phyloP scores from a whole-genome alignment of 1,140 invertebrate genomes.

The Scaptomyza graminum region DNA sequence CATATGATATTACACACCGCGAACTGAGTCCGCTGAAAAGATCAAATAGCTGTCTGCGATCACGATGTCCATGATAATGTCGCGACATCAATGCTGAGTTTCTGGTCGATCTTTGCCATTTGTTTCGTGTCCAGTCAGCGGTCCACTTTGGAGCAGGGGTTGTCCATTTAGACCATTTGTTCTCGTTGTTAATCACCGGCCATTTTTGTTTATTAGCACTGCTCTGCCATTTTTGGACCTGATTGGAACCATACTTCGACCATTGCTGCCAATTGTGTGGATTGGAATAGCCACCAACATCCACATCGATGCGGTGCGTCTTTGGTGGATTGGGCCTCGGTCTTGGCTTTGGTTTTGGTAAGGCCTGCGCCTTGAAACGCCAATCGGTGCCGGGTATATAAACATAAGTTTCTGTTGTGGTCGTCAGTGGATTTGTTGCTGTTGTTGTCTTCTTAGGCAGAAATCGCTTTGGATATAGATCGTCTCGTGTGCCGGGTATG shows the following conservation, averaged over 20 bases:
- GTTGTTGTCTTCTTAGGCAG: constrained; percentile 59
- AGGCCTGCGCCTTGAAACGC: constrained; percentile 67
- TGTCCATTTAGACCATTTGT: constrained; percentile 53
- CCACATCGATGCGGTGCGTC: constrained; percentile 67
- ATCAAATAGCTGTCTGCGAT: constrained; percentile 67
- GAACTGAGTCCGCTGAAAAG: constrained; percentile 56
- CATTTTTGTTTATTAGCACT: neutral
- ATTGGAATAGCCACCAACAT: constrained; percentile 33
- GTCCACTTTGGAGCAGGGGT: constrained; percentile 46
- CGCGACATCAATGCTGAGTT: neutral
- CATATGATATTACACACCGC: constrained; percentile 43
- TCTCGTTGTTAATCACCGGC: neutral
- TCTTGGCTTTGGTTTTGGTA: constrained; percentile 59
- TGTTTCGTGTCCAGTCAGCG: constrained; percentile 7
- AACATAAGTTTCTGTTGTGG: constrained; percentile 35
- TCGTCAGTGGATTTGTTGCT: constrained; percentile 40
- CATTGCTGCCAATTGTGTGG: constrained; percentile 62
- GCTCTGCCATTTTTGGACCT: constrained; percentile 37
- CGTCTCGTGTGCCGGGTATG: constrained; percentile 50
- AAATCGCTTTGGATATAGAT: constrained; percentile 68
- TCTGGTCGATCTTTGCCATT: constrained; percentile 1
- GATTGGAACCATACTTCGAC: constrained; percentile 30
- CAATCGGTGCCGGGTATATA: constrained; percentile 72
- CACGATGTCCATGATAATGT: constrained; percentile 64
- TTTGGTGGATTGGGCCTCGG: constrained; percentile 20